Evolutionary conservation across 2,113 vertebrate genomes (phyloP).

Genomic region (Erinaceus europaeus): DNA sequence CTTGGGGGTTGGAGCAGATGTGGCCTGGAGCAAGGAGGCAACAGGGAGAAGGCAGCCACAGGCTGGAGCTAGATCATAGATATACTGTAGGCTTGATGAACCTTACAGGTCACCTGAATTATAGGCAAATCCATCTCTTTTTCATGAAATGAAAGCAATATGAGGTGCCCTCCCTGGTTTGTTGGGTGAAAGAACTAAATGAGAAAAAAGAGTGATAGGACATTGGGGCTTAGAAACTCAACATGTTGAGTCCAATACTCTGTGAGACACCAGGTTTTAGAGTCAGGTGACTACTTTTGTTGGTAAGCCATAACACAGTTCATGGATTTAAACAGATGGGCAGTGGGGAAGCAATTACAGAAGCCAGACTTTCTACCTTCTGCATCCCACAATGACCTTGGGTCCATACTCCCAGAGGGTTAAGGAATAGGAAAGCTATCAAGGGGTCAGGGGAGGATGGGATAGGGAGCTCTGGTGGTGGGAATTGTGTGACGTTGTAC

Average conservation of each 20-base stretch:
- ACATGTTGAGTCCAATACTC: neutral
- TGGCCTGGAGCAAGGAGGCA: neutral
- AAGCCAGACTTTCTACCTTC: too few relatives aligned
- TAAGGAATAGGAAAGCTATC: too few relatives aligned
- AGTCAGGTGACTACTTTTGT: neutral
- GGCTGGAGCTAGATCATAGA: rapidly evolving
- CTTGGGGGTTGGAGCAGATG: neutral
- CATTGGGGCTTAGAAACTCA: neutral
- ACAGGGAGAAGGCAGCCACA: neutral
- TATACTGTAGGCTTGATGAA: neutral
- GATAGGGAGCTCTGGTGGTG: too few relatives aligned
- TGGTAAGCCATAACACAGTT: neutral
- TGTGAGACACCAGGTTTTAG: neutral
- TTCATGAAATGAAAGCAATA: neutral
- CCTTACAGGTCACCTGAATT: neutral
- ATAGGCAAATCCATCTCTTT: neutral
- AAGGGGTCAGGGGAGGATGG: too few relatives aligned
- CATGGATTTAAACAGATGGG: neutral
- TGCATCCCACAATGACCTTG: too few relatives aligned
- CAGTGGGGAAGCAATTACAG: too few relatives aligned
- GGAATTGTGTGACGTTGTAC: too few relatives aligned
- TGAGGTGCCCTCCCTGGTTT: neutral
- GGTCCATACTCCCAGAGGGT: too few relatives aligned
- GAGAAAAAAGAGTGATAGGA: neutral
- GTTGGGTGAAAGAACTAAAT: neutral